A percentile compares a stretch with the other conserved stretches of the same genome.
phyloP scores from a whole-genome alignment of 2,797 vertebrate genomes.

The Aphelocoma californica region DNA sequence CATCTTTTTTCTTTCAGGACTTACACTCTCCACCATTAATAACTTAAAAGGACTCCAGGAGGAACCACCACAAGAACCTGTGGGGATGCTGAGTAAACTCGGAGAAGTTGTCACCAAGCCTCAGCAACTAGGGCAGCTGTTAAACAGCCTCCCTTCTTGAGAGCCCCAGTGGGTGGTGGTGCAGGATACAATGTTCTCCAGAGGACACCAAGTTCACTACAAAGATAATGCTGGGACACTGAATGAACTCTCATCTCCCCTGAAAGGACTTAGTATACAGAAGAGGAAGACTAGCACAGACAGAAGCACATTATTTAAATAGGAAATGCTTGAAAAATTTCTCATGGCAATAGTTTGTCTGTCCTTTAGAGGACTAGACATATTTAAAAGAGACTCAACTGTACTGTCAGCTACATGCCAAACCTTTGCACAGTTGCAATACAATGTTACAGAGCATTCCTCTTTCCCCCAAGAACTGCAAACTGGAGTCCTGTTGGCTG shows the following conservation, averaged over 20 bases:
- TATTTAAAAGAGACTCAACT: neutral
- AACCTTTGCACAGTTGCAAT: neutral
- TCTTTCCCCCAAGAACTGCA: neutral
- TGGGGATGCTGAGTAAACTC: neutral
- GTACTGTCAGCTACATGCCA: neutral
- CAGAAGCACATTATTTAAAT: neutral
- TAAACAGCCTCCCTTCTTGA: neutral
- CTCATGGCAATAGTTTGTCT: neutral
- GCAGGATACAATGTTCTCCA: neutral
- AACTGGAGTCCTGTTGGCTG: neutral
- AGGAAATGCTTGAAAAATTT: neutral
- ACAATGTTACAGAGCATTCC: neutral
- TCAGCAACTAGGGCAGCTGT: neutral
- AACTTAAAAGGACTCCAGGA: neutral
- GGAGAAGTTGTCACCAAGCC: neutral
- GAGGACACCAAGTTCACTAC: neutral
- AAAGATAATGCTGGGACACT: neutral
- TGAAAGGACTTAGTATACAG: neutral
- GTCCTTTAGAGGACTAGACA: neutral
- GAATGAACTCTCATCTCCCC: neutral
- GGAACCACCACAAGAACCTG: neutral
- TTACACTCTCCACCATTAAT: neutral
- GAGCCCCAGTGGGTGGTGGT: rapidly evolving
- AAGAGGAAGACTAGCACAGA: neutral
- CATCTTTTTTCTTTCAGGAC: neutral